Base-by-base conservation (phyloP, 2,888 invertebrate species). In the Arrhopalites spinosus region DNA sequence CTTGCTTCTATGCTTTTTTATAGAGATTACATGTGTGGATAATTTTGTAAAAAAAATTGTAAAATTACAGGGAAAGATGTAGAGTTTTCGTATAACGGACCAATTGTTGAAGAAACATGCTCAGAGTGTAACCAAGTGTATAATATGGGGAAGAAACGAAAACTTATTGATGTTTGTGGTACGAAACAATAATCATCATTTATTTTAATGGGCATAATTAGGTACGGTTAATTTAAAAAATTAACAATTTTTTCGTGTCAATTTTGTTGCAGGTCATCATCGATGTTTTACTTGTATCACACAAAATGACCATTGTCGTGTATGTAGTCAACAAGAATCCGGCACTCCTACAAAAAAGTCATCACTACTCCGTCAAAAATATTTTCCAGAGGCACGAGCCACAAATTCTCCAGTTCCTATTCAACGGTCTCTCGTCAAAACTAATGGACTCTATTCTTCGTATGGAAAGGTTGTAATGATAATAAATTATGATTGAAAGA, bases 221-320 rank as follows among this genome's bases (percentile, higher is more conserved):
- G 5, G 36, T 36, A 36, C n/a, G n/a, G n/a, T n/a, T n/a, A n/a
- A n/a, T n/a, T n/a, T n/a, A n/a, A n/a, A n/a, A n/a, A n/a, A n/a
- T n/a, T n/a, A n/a, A n/a, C n/a, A n/a, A 7, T 36, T 36, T 36
- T 36, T 11, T 36, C 11, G 3, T 36, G 36, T 7, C 3, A 36
- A 36, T 36, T 7, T 36, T 36, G 36, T 36, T 36, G 36, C 11
- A 36, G 36, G 96, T 82, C 96, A 97, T 89, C 96, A 96, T 86
- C 89, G 95, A 79, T 96, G 96, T 87, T 96, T 96, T 89, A 92
- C 94, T 82, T 96, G 96, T 87, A 92, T 96, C 90, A 95, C 95
- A 88, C 91, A 91, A 84, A 94, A 93, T 88, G 94, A 95, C 86
- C 90, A 91, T 80, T 97, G 97, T 86, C 95, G 95, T 50, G 88